A percentile compares a stretch with the other conserved stretches of the same genome.
These are phyloP conservation scores for Numenius phaeopus DNA, from an alignment of 2,797 vertebrate species.

Conservation along the genomic window DNA sequence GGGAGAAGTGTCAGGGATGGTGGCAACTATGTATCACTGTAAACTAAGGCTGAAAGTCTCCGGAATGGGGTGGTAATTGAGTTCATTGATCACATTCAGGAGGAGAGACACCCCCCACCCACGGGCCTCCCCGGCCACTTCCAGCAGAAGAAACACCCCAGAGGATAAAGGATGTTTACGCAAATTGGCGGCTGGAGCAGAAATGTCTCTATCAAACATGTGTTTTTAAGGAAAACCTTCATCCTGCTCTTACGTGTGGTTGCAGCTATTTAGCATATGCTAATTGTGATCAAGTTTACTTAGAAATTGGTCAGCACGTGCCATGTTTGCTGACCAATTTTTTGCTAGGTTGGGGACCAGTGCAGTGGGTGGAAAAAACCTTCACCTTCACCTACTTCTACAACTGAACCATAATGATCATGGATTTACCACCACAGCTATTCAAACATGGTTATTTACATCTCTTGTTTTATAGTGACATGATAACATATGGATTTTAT, in stretches of 20 bases:
- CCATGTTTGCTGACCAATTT: rapidly evolving
- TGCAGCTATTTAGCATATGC: not conserved
- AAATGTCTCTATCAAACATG: not conserved
- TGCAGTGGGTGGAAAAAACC: not conserved
- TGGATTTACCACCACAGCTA: not conserved
- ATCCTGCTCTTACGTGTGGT: not conserved
- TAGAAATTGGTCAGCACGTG: not conserved
- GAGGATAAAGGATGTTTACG: not conserved
- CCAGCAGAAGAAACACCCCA: slow-evolving; percentile 24
- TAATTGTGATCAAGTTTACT: not conserved
- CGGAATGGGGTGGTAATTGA: slow-evolving; percentile 87
- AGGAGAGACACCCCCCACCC: not conserved
- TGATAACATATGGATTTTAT: not conserved
- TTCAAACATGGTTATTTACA: not conserved
- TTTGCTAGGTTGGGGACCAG: not conserved
- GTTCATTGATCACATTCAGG: slow-evolving; percentile 90
- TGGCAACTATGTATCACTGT: slow-evolving; percentile 82
- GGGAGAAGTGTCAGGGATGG: slow-evolving; percentile 82
- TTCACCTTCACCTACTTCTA: not conserved
- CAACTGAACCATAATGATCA: not conserved
- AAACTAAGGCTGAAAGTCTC: slow-evolving; percentile 78
- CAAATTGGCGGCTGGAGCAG: slow-evolving; percentile 21
- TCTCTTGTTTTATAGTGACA: not conserved
- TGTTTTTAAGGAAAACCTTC: not conserved
- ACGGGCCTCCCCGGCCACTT: not conserved